Conservation (phyloP, 2,888 invertebrate species). For the Clanis bilineata region DNA sequence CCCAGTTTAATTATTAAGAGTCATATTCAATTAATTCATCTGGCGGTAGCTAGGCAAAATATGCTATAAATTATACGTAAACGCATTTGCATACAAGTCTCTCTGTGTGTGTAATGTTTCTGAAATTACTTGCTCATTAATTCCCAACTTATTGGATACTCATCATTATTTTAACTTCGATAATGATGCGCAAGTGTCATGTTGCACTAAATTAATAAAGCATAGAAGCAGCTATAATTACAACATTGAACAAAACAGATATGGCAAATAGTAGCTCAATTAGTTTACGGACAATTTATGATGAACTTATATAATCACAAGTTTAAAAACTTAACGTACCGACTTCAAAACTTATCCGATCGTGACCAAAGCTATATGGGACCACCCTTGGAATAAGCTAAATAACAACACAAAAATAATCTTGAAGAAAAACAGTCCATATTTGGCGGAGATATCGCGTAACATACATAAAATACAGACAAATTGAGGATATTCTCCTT, state of each 20-base stretch:
- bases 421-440: no score
- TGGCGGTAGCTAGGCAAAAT: neutral
- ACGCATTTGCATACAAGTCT: conserved; percentile 6
- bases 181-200: conserved; percentile 12
- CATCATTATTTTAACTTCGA: conserved; percentile 25
- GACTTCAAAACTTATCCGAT: no score
- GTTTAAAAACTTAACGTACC: no score
- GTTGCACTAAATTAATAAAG: conserved; percentile 20
- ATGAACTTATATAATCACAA: neutral
- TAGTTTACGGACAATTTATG: neutral
- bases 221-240: neutral
- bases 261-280: neutral
- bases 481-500: no score
- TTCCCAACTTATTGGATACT: conserved; percentile 25
- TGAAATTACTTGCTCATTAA: conserved; percentile 25
- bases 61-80: neutral
- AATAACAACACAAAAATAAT: no score
- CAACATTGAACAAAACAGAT: neutral
- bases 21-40: neutral
- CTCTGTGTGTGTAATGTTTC: neutral
- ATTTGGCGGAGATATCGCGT: no score
- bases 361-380: no score
- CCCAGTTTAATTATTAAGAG: neutral
- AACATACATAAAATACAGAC: no score
- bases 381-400: no score